phyloP scores from a whole-genome alignment of 2,113 vertebrate species.

The Heteronetta atricapilla region DNA sequence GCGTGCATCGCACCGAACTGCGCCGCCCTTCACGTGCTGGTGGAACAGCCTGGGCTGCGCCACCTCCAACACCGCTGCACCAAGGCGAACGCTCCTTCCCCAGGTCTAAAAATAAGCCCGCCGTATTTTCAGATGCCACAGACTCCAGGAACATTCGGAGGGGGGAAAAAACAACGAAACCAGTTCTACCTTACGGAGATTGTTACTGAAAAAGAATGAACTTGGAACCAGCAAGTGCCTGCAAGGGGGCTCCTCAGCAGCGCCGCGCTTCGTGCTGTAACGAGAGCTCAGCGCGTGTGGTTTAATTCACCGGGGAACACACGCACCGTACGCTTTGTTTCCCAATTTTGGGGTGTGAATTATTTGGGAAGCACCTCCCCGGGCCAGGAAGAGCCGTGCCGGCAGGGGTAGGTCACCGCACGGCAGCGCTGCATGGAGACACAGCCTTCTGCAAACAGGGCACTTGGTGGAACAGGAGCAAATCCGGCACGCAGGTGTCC shows the following conservation, averaged over 20 bases:
- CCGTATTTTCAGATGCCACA: not conserved
- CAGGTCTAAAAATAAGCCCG: not conserved
- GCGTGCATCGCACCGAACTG: not conserved
- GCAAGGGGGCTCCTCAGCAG: not conserved
- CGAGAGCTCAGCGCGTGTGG: not conserved
- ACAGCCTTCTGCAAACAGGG: not conserved
- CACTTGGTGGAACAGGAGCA: no score
- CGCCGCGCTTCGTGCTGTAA: not conserved
- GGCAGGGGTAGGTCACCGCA: not conserved
- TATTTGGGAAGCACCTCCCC: rapidly evolving
- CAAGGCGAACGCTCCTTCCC: not conserved
- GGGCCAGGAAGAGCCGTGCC: not conserved
- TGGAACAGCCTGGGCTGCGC: not conserved
- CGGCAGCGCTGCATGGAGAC: rapidly evolving
- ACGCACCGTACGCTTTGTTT: not conserved
- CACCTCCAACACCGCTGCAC: not conserved
- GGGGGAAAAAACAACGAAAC: not conserved
- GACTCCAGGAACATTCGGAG: not conserved
- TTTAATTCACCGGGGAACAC: not conserved
- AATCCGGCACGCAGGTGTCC: rapidly evolving
- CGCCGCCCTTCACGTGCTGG: not conserved
- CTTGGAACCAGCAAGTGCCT: not conserved
- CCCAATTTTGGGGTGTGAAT: not conserved
- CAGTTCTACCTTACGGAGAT: rapidly evolving
- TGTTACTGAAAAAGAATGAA: not conserved